Percentiles rank a stretch among this genome's conserved stretches.
These are phyloP conservation scores for Resseliella maxima DNA, from an alignment of 2,888 invertebrate genomes.

Conservation along the genomic window DNA sequence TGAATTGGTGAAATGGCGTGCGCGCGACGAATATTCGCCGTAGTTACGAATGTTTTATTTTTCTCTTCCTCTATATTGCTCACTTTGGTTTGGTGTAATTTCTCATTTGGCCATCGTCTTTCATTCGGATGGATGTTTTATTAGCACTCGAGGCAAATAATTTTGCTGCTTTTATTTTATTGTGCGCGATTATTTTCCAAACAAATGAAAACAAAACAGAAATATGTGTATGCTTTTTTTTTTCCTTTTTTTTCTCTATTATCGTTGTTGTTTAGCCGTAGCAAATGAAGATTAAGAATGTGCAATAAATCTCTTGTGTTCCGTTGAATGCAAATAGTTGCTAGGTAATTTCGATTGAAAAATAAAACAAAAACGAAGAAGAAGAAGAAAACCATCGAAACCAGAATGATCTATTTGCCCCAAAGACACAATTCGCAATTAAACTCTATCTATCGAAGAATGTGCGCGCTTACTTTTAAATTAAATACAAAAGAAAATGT, in stretches of 20 bases:
- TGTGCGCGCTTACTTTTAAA: not conserved
- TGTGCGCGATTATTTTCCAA: conserved; percentile 28
- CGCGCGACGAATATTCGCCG: not conserved
- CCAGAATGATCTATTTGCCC: conserved; percentile 24
- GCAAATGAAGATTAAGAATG: conserved; percentile 53
- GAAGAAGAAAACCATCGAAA: too few species aligned
- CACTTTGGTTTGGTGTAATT: conserved; percentile 25
- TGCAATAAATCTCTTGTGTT: conserved; percentile 37
- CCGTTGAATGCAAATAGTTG: conserved; percentile 27
- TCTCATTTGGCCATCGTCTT: conserved; percentile 51
- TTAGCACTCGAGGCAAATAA: conserved; percentile 53
- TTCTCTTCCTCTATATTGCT: not conserved
- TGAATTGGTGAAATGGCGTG: not conserved
- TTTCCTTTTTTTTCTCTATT: not conserved
- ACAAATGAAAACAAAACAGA: not conserved
- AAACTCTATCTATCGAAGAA: not conserved
- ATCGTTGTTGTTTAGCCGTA: not conserved
- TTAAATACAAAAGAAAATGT: conserved; percentile 20
- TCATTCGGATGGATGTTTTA: conserved; percentile 55
- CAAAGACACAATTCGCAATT: conserved; percentile 56
- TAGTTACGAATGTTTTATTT: conserved; percentile 4
- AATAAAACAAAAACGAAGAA: not conserved
- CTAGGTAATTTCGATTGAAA: not conserved
- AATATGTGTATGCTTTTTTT: not conserved
- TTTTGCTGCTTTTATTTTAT: not conserved